Evolutionary conservation across 2,888 invertebrate species (phyloP).

Genomic region (Gerris lacustris): DNA sequence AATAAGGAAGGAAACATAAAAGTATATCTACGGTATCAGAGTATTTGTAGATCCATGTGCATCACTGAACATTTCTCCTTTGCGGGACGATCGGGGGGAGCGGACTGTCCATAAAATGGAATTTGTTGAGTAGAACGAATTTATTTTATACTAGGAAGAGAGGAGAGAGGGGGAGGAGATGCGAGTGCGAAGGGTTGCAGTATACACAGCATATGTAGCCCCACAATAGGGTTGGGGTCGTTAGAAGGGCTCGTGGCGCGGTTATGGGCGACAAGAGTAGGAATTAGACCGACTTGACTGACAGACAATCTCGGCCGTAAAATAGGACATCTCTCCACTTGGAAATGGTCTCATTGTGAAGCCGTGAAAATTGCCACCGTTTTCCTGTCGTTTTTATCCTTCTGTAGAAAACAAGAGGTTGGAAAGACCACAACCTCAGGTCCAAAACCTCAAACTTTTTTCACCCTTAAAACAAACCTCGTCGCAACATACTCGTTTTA

Average conservation of each 20-base stretch:
- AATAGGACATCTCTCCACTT: neutral
- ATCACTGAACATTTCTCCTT: neutral
- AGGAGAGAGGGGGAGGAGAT: neutral
- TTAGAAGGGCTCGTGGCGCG: conserved; percentile 2
- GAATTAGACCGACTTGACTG: conserved; percentile 1
- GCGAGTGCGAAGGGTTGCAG: neutral
- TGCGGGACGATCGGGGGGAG: neutral
- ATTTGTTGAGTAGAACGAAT: conserved; percentile 5
- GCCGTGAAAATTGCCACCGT: conserved; percentile 1
- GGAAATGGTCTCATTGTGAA: neutral
- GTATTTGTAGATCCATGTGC: conserved; percentile 3
- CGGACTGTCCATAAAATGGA: neutral
- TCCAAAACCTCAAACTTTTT: neutral
- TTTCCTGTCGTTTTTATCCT: neutral
- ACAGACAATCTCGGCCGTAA: neutral
- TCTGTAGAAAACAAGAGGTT: no score
- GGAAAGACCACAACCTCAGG: neutral
- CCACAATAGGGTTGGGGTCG: neutral
- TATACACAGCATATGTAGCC: neutral
- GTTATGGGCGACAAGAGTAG: neutral
- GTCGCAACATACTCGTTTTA: neutral
- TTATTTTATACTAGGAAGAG: neutral
- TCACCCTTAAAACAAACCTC: neutral
- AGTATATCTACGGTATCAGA: neutral
- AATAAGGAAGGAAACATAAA: conserved; percentile 5